These are phyloP conservation scores for Danio kyathit DNA, from an alignment of 2,797 vertebrate genomes.

Conservation along the genomic window DNA sequence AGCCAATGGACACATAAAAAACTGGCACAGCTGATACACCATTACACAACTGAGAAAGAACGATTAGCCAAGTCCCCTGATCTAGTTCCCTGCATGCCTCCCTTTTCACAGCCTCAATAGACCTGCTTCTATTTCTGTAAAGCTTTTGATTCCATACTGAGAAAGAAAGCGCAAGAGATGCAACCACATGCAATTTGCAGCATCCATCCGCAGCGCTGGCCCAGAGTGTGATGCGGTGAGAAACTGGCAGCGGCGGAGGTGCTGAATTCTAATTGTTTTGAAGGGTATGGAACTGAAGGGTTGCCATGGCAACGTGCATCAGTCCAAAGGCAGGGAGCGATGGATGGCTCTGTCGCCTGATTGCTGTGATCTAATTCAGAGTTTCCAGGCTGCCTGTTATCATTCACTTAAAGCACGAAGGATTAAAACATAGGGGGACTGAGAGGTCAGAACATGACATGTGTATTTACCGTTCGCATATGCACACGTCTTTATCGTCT, in stretches of 20 bases:
- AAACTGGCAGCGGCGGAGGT: constrained; percentile 68
- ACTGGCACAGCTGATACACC: constrained; percentile 4
- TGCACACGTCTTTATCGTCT: background rate
- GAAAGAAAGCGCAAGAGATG: constrained; percentile 14
- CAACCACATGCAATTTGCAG: constrained; percentile 33
- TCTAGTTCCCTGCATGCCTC: background rate
- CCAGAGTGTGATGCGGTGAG: constrained; percentile 67
- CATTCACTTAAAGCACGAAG: constrained; percentile 13
- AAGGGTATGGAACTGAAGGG: constrained; percentile 76
- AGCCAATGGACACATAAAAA: constrained; percentile 40
- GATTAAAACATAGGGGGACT: constrained; percentile 14
- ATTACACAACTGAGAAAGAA: constrained; percentile 28
- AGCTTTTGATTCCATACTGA: constrained; percentile 27
- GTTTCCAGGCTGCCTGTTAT: constrained; percentile 44
- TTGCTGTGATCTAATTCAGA: constrained; percentile 61
- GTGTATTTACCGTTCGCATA: background rate
- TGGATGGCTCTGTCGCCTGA: constrained; percentile 46
- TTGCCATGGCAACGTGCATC: constrained; percentile 79
- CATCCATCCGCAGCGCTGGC: constrained; percentile 58
- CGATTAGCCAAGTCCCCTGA: constrained; percentile 21
- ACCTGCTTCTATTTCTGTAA: constrained; percentile 36
- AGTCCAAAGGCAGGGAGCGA: constrained; percentile 55
- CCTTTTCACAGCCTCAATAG: constrained; percentile 21
- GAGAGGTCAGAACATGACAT: background rate
- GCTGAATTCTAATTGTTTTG: constrained; percentile 84